These are phyloP conservation scores for Bubo blakistoni DNA, from an alignment of 2,113 vertebrate genomes.

Conservation along the genomic window DNA sequence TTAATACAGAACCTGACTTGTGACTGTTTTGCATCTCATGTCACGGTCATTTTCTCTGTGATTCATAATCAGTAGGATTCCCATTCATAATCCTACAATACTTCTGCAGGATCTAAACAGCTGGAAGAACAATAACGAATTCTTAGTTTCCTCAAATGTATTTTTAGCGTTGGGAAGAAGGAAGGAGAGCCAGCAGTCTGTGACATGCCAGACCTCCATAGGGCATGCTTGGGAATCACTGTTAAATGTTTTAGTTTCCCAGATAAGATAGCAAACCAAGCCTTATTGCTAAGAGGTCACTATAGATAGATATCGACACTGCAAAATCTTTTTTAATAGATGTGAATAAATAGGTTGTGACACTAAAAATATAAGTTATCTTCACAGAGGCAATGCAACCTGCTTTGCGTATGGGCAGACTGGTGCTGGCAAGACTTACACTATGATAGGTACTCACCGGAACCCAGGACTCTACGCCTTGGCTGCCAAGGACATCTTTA, in stretches of 20 bases:
- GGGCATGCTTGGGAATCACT: not conserved
- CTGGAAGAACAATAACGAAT: not conserved
- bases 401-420: constrained; percentile 94
- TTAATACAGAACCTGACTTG: not conserved
- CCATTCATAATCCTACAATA: not conserved
- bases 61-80: not conserved
- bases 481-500: constrained; percentile 87
- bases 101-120: not conserved
- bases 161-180: not conserved
- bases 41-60: not conserved
- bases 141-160: not conserved
- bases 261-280: not conserved
- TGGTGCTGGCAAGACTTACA: constrained; percentile 92
- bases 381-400: constrained; percentile 84
- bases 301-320: not conserved
- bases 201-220: not conserved
- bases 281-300: not conserved
- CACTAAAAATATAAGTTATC: not conserved
- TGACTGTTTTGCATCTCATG: not conserved
- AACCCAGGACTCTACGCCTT: constrained; percentile 85
- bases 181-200: not conserved
- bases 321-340: not conserved
- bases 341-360: not conserved
- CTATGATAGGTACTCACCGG: constrained; percentile 84
- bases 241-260: not conserved